A percentile compares a stretch with the other conserved stretches of the same genome.
Evolutionary conservation across 2,113 vertebrate genomes (phyloP).

Genomic region (Corythaeola cristata): DNA sequence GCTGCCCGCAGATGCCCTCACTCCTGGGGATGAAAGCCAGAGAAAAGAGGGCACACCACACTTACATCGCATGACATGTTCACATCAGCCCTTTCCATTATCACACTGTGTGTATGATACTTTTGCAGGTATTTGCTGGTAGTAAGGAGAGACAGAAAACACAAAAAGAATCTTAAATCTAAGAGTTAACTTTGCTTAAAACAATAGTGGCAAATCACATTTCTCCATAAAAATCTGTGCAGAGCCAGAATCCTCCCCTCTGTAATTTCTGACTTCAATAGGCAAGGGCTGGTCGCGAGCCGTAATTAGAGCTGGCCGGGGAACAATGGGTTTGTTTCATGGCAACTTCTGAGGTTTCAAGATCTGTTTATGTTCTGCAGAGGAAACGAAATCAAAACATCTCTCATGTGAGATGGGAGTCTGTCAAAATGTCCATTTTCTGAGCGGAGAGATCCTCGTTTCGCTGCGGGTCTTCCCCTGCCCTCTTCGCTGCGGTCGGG

Average conservation of each 20-base stretch:
- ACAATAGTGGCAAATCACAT: not conserved
- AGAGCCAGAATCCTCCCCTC: not conserved
- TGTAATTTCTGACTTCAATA: slow-evolving; percentile 27
- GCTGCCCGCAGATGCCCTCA: not conserved
- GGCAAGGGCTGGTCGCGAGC: not conserved
- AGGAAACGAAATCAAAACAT: slow-evolving; percentile 51
- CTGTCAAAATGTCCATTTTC: not conserved
- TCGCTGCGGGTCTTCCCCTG: not conserved
- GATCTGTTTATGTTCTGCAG: slow-evolving; percentile 47
- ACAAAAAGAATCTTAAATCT: not conserved
- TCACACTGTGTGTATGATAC: accelerated
- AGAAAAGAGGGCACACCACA: not conserved
- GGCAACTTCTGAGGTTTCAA: slow-evolving; percentile 48
- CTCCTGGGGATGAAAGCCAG: not conserved
- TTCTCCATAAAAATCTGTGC: not conserved
- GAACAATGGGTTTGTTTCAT: slow-evolving; percentile 15
- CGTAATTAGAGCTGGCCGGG: not conserved
- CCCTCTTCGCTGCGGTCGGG: accelerated
- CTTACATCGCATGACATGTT: accelerated
- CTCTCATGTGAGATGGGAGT: not conserved
- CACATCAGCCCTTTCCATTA: not conserved
- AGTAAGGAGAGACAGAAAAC: not conserved
- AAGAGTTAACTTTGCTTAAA: not conserved
- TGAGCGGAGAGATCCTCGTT: not conserved
- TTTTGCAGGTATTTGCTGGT: not conserved